A percentile compares a stretch with the other conserved stretches of the same genome.
phyloP scores from a whole-genome alignment of 2,113 vertebrate species.

The Podarcis raffonei region DNA sequence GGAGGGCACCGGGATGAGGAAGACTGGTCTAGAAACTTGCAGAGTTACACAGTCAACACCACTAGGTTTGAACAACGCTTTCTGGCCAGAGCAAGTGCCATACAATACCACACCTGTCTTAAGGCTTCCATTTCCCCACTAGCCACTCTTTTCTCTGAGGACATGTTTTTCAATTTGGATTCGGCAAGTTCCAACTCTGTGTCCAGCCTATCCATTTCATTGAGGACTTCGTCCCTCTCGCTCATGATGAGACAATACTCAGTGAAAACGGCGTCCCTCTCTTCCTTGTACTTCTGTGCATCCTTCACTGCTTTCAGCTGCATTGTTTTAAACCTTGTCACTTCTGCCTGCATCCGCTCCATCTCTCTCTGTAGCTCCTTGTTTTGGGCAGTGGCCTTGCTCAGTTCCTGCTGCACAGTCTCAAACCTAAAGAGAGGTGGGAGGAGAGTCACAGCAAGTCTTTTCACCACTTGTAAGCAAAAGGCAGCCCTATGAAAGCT shows the following conservation, averaged over 20 bases:
- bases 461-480: background rate
- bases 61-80: background rate
- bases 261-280: slow-evolving; percentile 92
- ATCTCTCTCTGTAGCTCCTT: slow-evolving; percentile 93
- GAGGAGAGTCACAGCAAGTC: rapidly evolving
- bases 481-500: background rate
- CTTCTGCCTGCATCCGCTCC: slow-evolving; percentile 91
- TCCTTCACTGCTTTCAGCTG: slow-evolving; percentile 91
- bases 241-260: slow-evolving; percentile 98
- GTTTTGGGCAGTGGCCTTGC: slow-evolving; percentile 86
- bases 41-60: background rate
- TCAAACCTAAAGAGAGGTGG: slow-evolving; percentile 81
- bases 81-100: background rate
- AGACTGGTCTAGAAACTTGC: background rate
- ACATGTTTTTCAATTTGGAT: slow-evolving; percentile 91
- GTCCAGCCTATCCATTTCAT: slow-evolving; percentile 94
- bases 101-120: slow-evolving; percentile 81
- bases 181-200: slow-evolving; percentile 91
- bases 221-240: slow-evolving; percentile 97
- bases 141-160: slow-evolving; percentile 88
- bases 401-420: slow-evolving; percentile 89
- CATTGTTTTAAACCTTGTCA: slow-evolving; percentile 88
- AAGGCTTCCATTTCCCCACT: slow-evolving; percentile 93
- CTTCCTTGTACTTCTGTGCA: slow-evolving; percentile 91
- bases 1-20: too few species aligned